These are phyloP conservation scores for Parapristionchus giblindavisi DNA, from an alignment of 2,888 invertebrate species.

Conservation along the genomic window DNA sequence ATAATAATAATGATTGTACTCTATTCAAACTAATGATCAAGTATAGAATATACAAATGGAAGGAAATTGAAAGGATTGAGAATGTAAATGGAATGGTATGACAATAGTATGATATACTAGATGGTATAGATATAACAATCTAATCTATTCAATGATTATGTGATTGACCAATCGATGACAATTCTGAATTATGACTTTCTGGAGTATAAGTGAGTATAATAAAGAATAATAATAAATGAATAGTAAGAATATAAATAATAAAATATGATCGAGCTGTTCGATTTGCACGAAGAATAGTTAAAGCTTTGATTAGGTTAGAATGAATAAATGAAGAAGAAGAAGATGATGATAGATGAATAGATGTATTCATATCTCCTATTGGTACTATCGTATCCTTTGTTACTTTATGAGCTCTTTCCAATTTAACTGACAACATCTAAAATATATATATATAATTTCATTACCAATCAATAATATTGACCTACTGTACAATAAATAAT, in stretches of 20 bases:
- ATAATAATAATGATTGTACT: too few species aligned
- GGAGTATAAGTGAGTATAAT: slow-evolving; percentile 82
- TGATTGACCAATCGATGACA: too few species aligned
- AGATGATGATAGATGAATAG: too few species aligned
- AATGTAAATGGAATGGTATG: too few species aligned
- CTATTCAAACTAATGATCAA: too few species aligned
- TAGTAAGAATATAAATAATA: slow-evolving; percentile 84
- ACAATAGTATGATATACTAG: too few species aligned
- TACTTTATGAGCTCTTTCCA: slow-evolving; percentile 16
- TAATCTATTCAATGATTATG: too few species aligned
- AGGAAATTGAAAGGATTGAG: too few species aligned
- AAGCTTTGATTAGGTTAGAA: not conserved
- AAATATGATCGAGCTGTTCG: slow-evolving; percentile 84
- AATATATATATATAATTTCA: not conserved
- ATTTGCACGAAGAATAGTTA: slow-evolving; percentile 79
- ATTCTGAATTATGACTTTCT: slow-evolving; percentile 74
- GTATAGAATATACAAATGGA: too few species aligned
- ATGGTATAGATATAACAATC: too few species aligned
- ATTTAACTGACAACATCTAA: slow-evolving; percentile 24
- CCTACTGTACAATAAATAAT: not conserved
- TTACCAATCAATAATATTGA: not conserved
- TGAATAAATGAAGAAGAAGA: not conserved
- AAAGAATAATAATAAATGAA: slow-evolving; percentile 85
- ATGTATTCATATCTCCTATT: slow-evolving; percentile 22
- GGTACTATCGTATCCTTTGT: slow-evolving; percentile 25